Percentiles rank a stretch among this genome's conserved stretches.
Conservation (phyloP, 2,113 vertebrate genomes). For the Scopus umbretta region DNA sequence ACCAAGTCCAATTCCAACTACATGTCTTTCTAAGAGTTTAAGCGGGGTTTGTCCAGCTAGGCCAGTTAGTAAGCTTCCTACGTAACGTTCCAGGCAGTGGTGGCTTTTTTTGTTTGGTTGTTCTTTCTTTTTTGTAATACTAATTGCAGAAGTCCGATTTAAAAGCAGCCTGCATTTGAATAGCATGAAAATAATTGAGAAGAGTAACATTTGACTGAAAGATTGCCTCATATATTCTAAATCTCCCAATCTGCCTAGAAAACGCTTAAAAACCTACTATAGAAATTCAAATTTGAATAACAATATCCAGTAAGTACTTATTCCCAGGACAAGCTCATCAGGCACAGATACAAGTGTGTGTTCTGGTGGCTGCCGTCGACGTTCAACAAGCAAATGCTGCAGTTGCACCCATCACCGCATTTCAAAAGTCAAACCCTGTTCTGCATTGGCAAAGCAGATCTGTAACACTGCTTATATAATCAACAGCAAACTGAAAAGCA, state of each 20-base stretch:
- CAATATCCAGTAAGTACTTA: background rate
- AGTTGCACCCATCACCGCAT: background rate
- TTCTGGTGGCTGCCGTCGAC: background rate
- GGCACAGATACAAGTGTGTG: background rate
- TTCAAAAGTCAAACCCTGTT: background rate
- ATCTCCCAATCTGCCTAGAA: background rate
- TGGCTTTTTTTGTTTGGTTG: background rate
- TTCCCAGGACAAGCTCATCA: background rate
- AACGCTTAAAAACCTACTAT: background rate
- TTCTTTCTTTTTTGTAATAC: background rate
- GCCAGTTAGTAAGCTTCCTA: background rate
- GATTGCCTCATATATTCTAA: background rate
- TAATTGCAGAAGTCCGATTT: background rate
- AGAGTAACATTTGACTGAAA: background rate
- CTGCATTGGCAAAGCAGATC: background rate
- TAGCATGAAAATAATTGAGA: background rate
- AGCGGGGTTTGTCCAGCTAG: background rate
- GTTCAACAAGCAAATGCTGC: background rate
- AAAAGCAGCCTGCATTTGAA: background rate
- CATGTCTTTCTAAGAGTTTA: background rate
- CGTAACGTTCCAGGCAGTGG: background rate
- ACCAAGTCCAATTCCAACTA: background rate
- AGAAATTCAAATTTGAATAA: constrained; percentile 14
- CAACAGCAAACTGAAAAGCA: background rate
- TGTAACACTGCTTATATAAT: background rate